Base-by-base conservation (phyloP, 2,113 vertebrate genomes). In the Muscicapa adusta region DNA sequence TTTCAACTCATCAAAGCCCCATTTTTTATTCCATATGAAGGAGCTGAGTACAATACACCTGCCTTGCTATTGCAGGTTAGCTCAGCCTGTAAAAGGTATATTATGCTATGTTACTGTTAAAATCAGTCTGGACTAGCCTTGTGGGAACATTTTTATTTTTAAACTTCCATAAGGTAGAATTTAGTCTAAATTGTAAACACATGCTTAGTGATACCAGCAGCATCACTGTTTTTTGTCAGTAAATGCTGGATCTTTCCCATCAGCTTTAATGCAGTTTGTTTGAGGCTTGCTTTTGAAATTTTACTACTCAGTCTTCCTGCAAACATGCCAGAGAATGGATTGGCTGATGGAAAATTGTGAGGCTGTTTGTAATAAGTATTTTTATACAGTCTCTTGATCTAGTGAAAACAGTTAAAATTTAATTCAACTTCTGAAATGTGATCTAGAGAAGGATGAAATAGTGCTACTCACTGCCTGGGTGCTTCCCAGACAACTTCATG, bases 311-410 rank as follows among this genome's bases (percentile, higher is more conserved):
- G n/a, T 61, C 33, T 78, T 42, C 77, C 43, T 56, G 34, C 48
- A 82, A n/a, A 33, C 5, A 4, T 0, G 0, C 33, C 0, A 0
- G 18, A 47, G 25, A 67, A 23, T 19, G 38, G n/a, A 33, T 57
- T 62, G 51, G 13, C 33, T 74, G 6, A 58, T 88, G 43, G 23
- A 50, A 74, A 45, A 33, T 33, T 15, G 29, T 2, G 5, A 70
- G n/a, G 19, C n/a, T 73, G 7, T 40, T 77, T 70, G 22, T 22
- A 5, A 29, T 13, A 14, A 51, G 54, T 56, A 24, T 51, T 82
- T 57, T 63, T 48, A 16, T 86, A 24, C 4, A 12, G 17, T 61
- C 24, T 86, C 12, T 48, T 80, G 17, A 18, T 53, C n/a, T 57
- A n/a, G 63, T 40, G 42, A 85, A 76, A 58, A 28, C 24, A 56